Conservation (phyloP, 2,797 vertebrate species). For the Zalophus californianus region DNA sequence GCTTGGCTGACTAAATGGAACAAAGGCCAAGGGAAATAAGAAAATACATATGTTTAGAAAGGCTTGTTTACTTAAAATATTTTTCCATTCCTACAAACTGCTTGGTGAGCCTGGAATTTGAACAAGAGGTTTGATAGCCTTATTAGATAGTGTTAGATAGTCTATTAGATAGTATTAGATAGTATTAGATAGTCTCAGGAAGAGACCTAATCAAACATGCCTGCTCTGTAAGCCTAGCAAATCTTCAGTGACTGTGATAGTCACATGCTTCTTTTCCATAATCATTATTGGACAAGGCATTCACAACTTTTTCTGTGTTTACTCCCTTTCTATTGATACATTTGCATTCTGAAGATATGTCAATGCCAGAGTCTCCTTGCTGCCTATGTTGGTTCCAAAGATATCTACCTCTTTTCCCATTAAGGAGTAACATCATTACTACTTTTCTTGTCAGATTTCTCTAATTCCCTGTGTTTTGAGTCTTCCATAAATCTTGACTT, state of each 20-base stretch:
- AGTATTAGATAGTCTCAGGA: not conserved
- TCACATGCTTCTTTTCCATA: not conserved
- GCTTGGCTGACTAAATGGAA: not conserved
- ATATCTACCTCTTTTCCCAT: not conserved
- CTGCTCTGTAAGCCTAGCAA: not conserved
- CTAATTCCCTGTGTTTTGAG: not conserved
- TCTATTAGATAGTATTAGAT: too few relatives aligned
- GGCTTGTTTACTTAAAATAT: not conserved
- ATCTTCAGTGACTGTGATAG: not conserved
- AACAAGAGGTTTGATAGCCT: not conserved
- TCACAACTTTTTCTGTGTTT: not conserved
- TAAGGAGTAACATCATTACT: not conserved
- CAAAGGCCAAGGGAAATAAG: not conserved
- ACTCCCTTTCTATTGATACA: not conserved
- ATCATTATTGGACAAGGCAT: not conserved
- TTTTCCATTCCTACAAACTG: not conserved
- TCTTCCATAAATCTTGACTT: slow-evolving; percentile 6
- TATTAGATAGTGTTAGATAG: not conserved
- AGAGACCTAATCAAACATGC: not conserved
- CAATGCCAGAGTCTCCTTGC: not conserved
- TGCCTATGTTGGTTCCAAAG: not conserved
- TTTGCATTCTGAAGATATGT: not conserved
- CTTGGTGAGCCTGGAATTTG: not conserved
- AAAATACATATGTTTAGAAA: slow-evolving; percentile 5
- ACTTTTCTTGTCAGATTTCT: not conserved